Evolutionary conservation across 2,113 vertebrate genomes (phyloP), one percentile per base, ranked within the genome.

Genomic region (Platysteira castanea): DNA sequence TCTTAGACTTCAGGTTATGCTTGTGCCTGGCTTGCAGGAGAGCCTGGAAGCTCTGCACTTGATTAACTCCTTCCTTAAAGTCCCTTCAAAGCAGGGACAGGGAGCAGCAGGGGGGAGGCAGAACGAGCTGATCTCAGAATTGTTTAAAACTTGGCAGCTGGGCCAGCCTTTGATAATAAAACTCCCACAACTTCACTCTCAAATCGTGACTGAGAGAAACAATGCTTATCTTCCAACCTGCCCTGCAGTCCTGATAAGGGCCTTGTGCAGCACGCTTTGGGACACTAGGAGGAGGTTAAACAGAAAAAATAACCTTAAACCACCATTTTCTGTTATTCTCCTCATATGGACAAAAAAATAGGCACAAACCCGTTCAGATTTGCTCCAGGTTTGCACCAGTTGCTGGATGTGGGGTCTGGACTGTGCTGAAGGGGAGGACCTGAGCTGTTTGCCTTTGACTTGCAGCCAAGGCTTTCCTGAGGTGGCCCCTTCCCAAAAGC

Each of bases 261-360:
- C 46, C 81, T 42, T 68, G 61, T 56, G 69, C 52, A 87, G 47
- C 33, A 24, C 8, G 3, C 46, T 81, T 74, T 19, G 69, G 28
- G 52, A n/a, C 35, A 31, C 8, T 7, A 28, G 60, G 39, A 89
- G 39, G 65, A 81, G 52, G 33, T 84, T 69, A 65, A 89, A 47
- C 42, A 81, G 54, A 49, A 74, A 65, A 68, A 87, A 54, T 4
- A 44, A 59, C 39, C 13, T 61, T 70, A 30, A 30, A 20, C 12
- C 23, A 24, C 10, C 5, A 6, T 68, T 91, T 91, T 84, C 35
- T 80, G 27, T 7, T 75, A 18, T 52, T 57, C 39, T 80, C 59
- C 11, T 26, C 37, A 26, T n/a, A 44, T 0, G 8, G 19, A 9
- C 9, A 26, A 15, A 53, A 13, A 1, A 0, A 7, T 5, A 28